Evolutionary conservation across 2,888 invertebrate species (phyloP), one percentile per base, ranked within the genome.

Genomic region (Pandemis heparana): DNA sequence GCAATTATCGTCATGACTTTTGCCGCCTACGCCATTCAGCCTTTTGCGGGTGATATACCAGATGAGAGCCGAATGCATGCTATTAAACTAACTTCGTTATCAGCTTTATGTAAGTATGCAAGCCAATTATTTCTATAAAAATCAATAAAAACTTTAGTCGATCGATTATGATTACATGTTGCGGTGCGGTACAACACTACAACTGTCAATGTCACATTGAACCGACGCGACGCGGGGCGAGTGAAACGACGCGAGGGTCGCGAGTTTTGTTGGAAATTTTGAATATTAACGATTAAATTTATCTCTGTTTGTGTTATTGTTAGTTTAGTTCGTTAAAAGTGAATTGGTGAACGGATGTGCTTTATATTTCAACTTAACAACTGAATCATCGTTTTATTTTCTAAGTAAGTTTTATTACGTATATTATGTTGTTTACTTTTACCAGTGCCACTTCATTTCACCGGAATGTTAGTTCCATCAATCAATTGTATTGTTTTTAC

Each of bases 1-100:
- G 97, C 97, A 16, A 96, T 97, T 38, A 95, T 97, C 74, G 95
- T 96, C 3, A 93, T 97, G 85, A 97, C 97, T 0, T 97, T 97
- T 86, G 96, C 97, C 5, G 96, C 97, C 87, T 97, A 97, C 84
- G 94, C 96, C 32, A 95, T 96, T 75, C 96, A 96, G 82, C 97
- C 97, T 0, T 95, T 97, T 79, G 83, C 92, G 0, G 78, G 82
- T 48, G 82, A 92, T 73, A 84, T 96, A 74, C 86, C 92, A n/a
- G 80, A 88, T 0, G 85, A 94, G 12, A 85, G 94, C 53, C 90
- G 91, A 75, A 89, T 91, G 46, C 88, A 85, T 43, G 89, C 96
- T 16, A 96, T 96, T 65, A 97, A 96, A 87, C 83, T 96, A 7
- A 90, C 96, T 56, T 96, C 96, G 0, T 80, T 97, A 41, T 81